Evolutionary conservation across 2,797 vertebrate species (phyloP), one percentile per base, ranked within the genome.

Genomic region (Odontamblyopus lacepedii): DNA sequence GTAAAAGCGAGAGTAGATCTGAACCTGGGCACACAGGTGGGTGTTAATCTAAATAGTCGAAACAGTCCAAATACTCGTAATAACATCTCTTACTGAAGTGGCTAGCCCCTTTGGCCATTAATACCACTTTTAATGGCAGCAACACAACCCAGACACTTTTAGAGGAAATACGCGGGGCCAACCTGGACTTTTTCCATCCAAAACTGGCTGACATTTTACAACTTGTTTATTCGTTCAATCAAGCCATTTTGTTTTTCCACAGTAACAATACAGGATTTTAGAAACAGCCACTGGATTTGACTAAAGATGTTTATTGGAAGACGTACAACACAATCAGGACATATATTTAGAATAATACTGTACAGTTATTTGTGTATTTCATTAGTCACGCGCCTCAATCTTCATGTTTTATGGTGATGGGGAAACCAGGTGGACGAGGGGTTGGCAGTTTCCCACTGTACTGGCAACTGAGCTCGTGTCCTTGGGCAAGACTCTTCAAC

Each of bases 251-350:
- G 61, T 80, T 81, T 75, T 83, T 82, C 76, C 59, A 80, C 85
- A 78, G 77, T 84, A 79, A 78, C 76, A 85, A 84, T 86, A 85
- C 81, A 79, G 63, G 29, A 62, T 67, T 13, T 57, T 78, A 74
- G 81, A 82, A 69, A 80, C 81, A 87, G 87, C 84, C 83, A 50
- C 70, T 78, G 86, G 89, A 91, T 89, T 88, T 84, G 83, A 91
- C 92, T 84, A 85, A 82, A 75, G 55, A 56, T 56, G 55, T 26
- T 55, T 23, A 53, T 9, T 9, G 53, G 53, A 55, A 55, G 23
- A 23, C 9, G 35, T 38, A 38, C 35, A 4, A 48, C 44, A 44
- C 41, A 16, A 9, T 38, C 35, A 9, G 35, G 13, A 3, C 44
- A 5, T 15, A 16, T 48, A 13, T 12, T 48, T 48, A 48, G 13